Percentiles rank a stretch among this genome's conserved stretches.
Conservation (phyloP, 2,797 vertebrate genomes). For the Pelobates cultripes region DNA sequence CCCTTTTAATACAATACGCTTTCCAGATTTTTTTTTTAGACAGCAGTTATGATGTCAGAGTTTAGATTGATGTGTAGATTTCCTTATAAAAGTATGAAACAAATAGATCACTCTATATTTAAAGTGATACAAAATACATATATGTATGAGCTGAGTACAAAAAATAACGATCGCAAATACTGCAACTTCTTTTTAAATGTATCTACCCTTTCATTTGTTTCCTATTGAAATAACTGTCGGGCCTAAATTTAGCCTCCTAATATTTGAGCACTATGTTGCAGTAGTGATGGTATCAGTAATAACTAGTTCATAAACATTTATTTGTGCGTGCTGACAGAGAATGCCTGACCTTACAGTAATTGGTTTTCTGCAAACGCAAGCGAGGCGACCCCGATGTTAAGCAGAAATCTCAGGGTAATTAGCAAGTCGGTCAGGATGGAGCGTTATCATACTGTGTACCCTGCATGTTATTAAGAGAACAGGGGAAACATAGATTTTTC, state of each 20-base stretch:
- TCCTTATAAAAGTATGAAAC: too few species aligned
- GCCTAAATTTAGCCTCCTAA: not conserved
- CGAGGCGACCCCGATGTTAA: slow-evolving; percentile 44
- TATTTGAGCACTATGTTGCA: not conserved
- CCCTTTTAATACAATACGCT: too few species aligned
- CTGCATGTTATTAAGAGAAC: slow-evolving; percentile 37
- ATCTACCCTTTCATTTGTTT: not conserved
- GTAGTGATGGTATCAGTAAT: slow-evolving; percentile 15
- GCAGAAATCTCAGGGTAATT: slow-evolving; percentile 51
- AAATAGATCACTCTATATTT: too few species aligned
- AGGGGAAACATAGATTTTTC: slow-evolving; percentile 1
- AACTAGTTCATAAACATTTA: slow-evolving; percentile 39
- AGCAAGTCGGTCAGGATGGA: slow-evolving; percentile 35
- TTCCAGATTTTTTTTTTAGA: too few species aligned
- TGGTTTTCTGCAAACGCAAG: slow-evolving; percentile 47
- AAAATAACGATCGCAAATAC: too few species aligned
- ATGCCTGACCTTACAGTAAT: slow-evolving; percentile 47
- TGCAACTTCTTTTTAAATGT: too few species aligned
- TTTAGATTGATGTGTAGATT: too few species aligned
- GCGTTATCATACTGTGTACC: slow-evolving; percentile 42
- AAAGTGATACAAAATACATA: too few species aligned
- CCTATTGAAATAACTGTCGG: not conserved
- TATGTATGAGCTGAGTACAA: too few species aligned
- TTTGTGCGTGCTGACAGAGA: slow-evolving; percentile 38
- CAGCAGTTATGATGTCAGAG: too few species aligned